Percentiles rank a stretch among this genome's conserved stretches.
phyloP scores from a whole-genome alignment of 2,797 vertebrate genomes.

The Psittacula derbiana region DNA sequence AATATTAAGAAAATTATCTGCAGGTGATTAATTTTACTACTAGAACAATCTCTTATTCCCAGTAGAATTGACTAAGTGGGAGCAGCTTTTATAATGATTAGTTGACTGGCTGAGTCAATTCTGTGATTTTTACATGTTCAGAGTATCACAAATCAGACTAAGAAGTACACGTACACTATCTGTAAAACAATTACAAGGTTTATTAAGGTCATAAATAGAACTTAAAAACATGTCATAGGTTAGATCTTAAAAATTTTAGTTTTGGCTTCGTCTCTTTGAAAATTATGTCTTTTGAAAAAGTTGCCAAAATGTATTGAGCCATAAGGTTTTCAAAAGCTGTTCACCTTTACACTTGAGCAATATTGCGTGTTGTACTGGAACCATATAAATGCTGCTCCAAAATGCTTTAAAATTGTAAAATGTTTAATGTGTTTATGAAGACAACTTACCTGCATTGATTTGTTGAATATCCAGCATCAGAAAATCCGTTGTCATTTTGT shows the following conservation, averaged over 20 bases:
- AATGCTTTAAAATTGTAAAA: not conserved
- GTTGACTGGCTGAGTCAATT: constrained; percentile 28
- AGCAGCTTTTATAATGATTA: constrained; percentile 17
- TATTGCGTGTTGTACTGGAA: not conserved
- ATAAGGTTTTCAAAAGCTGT: not conserved
- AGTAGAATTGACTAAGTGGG: not conserved
- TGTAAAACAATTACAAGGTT: not conserved
- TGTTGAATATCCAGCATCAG: constrained; percentile 58
- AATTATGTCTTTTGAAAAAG: not conserved
- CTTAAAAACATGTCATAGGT: not conserved
- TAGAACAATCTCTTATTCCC: not conserved
- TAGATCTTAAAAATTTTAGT: not conserved
- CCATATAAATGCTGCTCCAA: not conserved
- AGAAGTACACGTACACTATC: not conserved
- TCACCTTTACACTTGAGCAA: not conserved
- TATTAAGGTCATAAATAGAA: constrained; percentile 43
- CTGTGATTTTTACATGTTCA: not conserved
- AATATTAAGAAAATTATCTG: constrained; percentile 6
- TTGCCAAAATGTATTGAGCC: not conserved
- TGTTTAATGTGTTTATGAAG: constrained; percentile 3
- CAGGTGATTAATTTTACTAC: constrained; percentile 1
- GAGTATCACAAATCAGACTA: constrained; percentile 3
- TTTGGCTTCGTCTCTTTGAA: not conserved
- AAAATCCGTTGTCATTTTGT: constrained; percentile 61
- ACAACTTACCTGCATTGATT: constrained; percentile 21